These are phyloP conservation scores for Amphipyra berbera DNA, from an alignment of 2,888 invertebrate genomes.

Conservation along the genomic window DNA sequence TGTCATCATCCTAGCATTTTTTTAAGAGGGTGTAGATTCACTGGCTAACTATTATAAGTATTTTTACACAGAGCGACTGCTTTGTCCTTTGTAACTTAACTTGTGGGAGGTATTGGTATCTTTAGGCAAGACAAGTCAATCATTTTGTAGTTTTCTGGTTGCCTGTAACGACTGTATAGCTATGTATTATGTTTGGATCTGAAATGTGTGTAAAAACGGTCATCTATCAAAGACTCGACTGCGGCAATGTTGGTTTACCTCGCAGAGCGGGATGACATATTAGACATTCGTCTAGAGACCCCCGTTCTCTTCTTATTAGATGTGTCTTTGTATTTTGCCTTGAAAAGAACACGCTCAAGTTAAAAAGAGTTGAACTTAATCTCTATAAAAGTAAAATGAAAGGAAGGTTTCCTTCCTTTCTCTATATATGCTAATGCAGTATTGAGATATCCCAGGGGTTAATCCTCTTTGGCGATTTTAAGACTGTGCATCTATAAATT, in stretches of 20 bases:
- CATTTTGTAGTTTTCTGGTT: too few relatives aligned
- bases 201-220: too few relatives aligned
- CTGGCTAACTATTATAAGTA: constrained; percentile 1
- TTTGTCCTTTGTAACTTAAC: background rate
- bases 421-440: constrained; percentile 39
- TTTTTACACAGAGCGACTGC: background rate
- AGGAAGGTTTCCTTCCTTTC: constrained; percentile 21
- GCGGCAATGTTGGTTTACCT: background rate
- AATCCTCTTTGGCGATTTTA: constrained; percentile 21
- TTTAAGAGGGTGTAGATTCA: constrained; percentile 7
- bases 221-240: too few relatives aligned
- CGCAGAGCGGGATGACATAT: background rate
- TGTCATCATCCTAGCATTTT: constrained; percentile 9
- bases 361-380: constrained; percentile 25
- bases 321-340: background rate
- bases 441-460: constrained; percentile 29
- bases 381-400: constrained; percentile 39
- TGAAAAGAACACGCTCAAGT: background rate
- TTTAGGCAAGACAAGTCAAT: too few relatives aligned
- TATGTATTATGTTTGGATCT: too few relatives aligned
- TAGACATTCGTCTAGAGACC: background rate
- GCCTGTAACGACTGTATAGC: too few relatives aligned
- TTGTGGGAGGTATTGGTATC: too few relatives aligned
- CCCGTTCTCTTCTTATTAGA: background rate
- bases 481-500: constrained; percentile 19